phyloP scores from a whole-genome alignment of 2,113 vertebrate species.

The Embiotoca jacksoni region DNA sequence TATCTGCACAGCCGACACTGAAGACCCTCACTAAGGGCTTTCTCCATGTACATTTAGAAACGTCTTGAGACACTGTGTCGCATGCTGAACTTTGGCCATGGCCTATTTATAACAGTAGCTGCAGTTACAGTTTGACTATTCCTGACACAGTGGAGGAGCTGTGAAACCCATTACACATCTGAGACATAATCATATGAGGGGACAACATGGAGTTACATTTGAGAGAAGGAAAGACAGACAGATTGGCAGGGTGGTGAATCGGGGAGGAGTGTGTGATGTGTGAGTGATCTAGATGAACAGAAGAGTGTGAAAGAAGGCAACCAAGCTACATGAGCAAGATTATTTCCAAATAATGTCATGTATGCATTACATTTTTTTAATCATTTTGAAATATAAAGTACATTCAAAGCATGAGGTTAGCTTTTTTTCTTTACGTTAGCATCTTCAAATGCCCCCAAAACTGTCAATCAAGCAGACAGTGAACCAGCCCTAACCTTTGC shows the following conservation, averaged over 20 bases:
- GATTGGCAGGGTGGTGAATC: not conserved
- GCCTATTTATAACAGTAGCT: slow-evolving; percentile 80
- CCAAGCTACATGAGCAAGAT: not conserved
- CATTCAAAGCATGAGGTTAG: no score
- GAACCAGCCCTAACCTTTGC: not conserved
- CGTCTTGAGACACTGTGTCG: slow-evolving; percentile 60
- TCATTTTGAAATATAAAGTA: no score
- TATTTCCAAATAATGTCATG: no score
- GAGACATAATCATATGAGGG: slow-evolving; percentile 53
- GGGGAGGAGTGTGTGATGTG: slow-evolving; percentile 2
- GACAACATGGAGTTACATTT: slow-evolving; percentile 31
- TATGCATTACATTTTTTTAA: no score
- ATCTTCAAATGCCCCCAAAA: not conserved
- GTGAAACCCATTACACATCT: slow-evolving; percentile 67
- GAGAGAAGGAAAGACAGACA: not conserved
- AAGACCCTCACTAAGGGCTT: slow-evolving; percentile 15
- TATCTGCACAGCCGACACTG: slow-evolving; percentile 2
- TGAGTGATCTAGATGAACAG: not conserved
- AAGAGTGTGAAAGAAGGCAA: not conserved
- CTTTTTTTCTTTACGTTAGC: not conserved
- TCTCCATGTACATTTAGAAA: slow-evolving; percentile 44
- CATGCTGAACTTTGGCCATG: slow-evolving; percentile 70
- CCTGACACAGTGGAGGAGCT: slow-evolving; percentile 63
- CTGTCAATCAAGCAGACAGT: not conserved
- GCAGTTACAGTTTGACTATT: slow-evolving; percentile 79